Evolutionary conservation across 2,888 invertebrate species (phyloP).

Genomic region (Xanthorhoe designata): DNA sequence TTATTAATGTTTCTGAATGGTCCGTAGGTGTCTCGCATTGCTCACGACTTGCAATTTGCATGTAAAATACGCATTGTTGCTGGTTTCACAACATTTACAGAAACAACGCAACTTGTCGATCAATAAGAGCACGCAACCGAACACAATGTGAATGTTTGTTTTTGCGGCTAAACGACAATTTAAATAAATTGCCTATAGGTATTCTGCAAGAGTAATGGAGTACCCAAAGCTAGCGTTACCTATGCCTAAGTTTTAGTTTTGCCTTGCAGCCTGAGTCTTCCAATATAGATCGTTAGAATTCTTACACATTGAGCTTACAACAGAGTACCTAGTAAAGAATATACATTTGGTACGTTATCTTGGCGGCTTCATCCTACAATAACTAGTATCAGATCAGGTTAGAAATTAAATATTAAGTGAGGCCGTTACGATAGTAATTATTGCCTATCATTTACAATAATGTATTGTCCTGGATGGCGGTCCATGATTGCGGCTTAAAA

Average conservation of each 20-base stretch:
- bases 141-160: constrained; percentile 45
- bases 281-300: background rate
- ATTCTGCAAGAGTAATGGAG: constrained; percentile 26
- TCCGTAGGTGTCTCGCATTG: constrained; percentile 54
- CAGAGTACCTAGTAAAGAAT: too few relatives aligned
- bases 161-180: constrained; percentile 43
- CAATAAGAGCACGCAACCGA: constrained; percentile 44
- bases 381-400: too few relatives aligned
- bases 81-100: constrained; percentile 58
- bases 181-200: constrained; percentile 37
- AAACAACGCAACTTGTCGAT: constrained; percentile 49
- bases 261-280: background rate
- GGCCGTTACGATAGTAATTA: too few relatives aligned
- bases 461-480: too few relatives aligned
- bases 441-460: too few relatives aligned
- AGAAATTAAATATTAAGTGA: too few relatives aligned
- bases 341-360: too few relatives aligned
- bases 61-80: constrained; percentile 65
- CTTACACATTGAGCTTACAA: too few relatives aligned
- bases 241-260: background rate
- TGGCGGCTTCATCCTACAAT: too few relatives aligned
- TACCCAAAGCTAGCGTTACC: background rate
- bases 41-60: constrained; percentile 61
- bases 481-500: too few relatives aligned
- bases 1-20: constrained; percentile 53